A percentile compares a stretch with the other conserved stretches of the same genome.
These are phyloP conservation scores for Lepidurus couesii DNA, from an alignment of 1,140 invertebrate species.

Conservation along the genomic window DNA sequence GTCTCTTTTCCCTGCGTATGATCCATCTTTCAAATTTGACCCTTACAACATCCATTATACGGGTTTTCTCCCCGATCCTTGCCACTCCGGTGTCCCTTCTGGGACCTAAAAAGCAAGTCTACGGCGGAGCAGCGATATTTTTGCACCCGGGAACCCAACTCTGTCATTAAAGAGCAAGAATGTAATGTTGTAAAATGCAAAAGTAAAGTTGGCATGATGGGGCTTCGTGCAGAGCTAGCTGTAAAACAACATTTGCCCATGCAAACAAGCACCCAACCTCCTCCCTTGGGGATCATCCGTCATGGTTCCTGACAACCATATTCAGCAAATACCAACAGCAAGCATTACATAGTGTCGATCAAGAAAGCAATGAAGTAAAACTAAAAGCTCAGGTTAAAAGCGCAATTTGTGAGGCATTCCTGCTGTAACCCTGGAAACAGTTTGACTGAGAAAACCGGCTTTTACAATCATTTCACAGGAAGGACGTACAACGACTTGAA, in stretches of 20 bases:
- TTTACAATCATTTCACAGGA: slow-evolving; percentile 53
- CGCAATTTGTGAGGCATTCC: not conserved
- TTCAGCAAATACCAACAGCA: slow-evolving; percentile 11
- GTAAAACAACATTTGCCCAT: not conserved
- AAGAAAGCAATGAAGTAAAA: not conserved
- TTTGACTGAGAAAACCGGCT: slow-evolving; percentile 6
- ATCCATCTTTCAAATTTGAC: slow-evolving; percentile 8
- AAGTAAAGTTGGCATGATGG: too few relatives aligned
- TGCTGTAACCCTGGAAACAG: not conserved
- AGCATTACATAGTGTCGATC: slow-evolving; percentile 10
- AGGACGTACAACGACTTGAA: slow-evolving; percentile 98
- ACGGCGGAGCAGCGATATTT: too few relatives aligned
- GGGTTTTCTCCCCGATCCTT: not conserved
- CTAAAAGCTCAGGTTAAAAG: not conserved
- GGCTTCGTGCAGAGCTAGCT: too few relatives aligned
- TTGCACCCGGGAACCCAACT: too few relatives aligned
- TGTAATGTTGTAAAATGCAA: too few relatives aligned
- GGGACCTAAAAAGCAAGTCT: too few relatives aligned
- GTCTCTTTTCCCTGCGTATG: not conserved
- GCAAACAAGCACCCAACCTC: not conserved
- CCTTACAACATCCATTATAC: not conserved
- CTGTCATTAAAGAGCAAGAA: too few relatives aligned
- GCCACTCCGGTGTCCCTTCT: not conserved
- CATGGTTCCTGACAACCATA: slow-evolving; percentile 6
- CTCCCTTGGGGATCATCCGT: not conserved